These are phyloP conservation scores for Nylanderia fulva DNA, from an alignment of 1,140 invertebrate genomes.

Conservation along the genomic window DNA sequence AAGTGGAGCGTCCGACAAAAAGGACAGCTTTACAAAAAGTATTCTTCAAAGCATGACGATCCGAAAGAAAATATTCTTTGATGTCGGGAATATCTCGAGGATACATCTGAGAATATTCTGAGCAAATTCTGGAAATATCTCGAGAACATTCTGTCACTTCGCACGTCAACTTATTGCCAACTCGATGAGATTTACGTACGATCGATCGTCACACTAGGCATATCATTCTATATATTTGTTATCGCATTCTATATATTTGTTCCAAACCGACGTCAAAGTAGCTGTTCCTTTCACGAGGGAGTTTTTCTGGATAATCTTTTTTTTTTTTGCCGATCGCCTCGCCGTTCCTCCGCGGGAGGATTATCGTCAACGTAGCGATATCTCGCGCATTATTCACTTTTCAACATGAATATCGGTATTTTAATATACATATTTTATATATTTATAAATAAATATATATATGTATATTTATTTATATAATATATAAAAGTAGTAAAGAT, in stretches of 20 bases:
- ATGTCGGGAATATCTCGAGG: neutral
- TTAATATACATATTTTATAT: slow-evolving; percentile 21
- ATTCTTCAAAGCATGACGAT: too few relatives aligned
- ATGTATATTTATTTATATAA: too few relatives aligned
- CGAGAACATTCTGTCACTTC: neutral
- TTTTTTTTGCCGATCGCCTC: slow-evolving; percentile 28
- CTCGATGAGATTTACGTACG: slow-evolving; percentile 4
- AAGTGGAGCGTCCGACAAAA: too few relatives aligned
- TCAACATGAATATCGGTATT: slow-evolving; percentile 75
- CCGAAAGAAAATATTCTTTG: neutral
- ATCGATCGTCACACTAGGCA: slow-evolving; percentile 11
- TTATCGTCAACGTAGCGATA: slow-evolving; percentile 47
- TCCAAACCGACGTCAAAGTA: neutral
- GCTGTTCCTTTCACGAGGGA: neutral
- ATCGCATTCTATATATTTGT: neutral
- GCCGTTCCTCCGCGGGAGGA: slow-evolving; percentile 27
- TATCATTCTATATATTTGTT: too few relatives aligned
- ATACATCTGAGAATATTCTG: neutral
- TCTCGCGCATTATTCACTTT: slow-evolving; percentile 57
- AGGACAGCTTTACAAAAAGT: too few relatives aligned
- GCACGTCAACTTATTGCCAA: neutral
- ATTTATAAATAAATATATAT: slow-evolving; percentile 28
- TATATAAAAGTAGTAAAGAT: neutral
- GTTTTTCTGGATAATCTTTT: neutral
- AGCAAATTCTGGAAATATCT: slow-evolving; percentile 17